phyloP scores from a whole-genome alignment of 2,888 invertebrate genomes.

The Drosophila villosipedis region DNA sequence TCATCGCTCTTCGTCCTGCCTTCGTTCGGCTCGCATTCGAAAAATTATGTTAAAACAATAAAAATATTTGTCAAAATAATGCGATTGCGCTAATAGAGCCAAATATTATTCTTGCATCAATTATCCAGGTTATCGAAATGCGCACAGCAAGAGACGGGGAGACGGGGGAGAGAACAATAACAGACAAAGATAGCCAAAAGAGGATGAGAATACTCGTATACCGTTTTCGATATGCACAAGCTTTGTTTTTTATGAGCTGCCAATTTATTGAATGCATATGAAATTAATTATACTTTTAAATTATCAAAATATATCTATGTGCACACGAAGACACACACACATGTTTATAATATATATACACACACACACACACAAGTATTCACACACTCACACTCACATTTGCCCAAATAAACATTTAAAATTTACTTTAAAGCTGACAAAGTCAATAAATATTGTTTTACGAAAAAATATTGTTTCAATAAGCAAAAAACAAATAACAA shows the following conservation, averaged over 20 bases:
- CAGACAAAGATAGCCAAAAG: not conserved
- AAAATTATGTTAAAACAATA: constrained; percentile 84
- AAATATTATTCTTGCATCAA: constrained; percentile 82
- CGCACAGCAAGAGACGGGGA: constrained; percentile 24
- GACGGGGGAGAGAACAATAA: not conserved
- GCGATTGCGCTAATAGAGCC: constrained; percentile 82
- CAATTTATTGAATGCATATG: constrained; percentile 52
- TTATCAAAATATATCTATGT: constrained; percentile 49
- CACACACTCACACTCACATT: constrained; percentile 40
- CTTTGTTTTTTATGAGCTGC: constrained; percentile 23
- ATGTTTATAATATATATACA: constrained; percentile 17
- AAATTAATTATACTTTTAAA: constrained; percentile 71
- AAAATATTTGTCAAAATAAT: constrained; percentile 84
- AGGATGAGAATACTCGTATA: constrained; percentile 8
- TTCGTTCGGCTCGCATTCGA: constrained; percentile 56
- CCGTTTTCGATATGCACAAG: constrained; percentile 8
- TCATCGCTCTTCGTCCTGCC: constrained; percentile 12
- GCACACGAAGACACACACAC: constrained; percentile 31
- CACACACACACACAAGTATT: constrained; percentile 9
- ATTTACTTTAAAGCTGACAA: constrained; percentile 85
- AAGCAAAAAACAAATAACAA: constrained; percentile 70
- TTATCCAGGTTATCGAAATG: constrained; percentile 65
- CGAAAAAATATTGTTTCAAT: constrained; percentile 84
- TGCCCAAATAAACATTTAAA: constrained; percentile 75
- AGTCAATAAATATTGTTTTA: constrained; percentile 85